phyloP scores from a whole-genome alignment of 2,888 invertebrate species.

The Noctua pronuba region DNA sequence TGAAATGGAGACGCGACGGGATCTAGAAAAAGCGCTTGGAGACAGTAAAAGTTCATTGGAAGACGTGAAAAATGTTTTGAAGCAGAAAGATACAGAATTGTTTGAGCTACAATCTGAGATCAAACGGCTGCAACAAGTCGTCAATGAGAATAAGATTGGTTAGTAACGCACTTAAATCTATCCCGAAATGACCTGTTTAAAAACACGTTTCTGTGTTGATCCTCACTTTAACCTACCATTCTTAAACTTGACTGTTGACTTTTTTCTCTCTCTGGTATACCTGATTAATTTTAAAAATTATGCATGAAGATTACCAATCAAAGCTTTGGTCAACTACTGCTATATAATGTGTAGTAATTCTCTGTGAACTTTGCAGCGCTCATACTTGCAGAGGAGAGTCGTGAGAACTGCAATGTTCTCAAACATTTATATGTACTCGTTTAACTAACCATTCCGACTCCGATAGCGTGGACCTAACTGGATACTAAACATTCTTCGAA shows the following conservation, averaged over 20 bases:
- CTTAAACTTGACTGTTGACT: background rate
- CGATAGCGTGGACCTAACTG: constrained; percentile 21
- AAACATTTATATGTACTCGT: constrained; percentile 59
- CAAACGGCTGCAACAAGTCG: constrained; percentile 68
- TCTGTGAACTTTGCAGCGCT: constrained; percentile 56
- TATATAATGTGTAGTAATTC: constrained; percentile 33
- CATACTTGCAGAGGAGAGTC: constrained; percentile 35
- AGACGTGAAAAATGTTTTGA: constrained; percentile 68
- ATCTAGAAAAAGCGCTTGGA: constrained; percentile 69
- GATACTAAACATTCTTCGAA: constrained; percentile 46
- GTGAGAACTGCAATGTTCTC: constrained; percentile 54
- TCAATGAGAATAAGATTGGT: constrained; percentile 74
- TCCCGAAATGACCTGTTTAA: background rate
- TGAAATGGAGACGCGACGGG: constrained; percentile 69
- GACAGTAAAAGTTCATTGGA: constrained; percentile 66
- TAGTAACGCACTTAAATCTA: constrained; percentile 46
- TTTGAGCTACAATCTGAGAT: constrained; percentile 70
- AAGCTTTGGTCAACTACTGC: constrained; percentile 9
- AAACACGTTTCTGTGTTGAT: background rate
- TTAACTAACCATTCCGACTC: constrained; percentile 33
- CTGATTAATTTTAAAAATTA: background rate
- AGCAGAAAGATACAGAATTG: constrained; percentile 72
- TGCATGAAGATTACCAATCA: background rate
- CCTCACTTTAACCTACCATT: background rate
- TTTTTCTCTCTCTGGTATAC: background rate